Evolutionary conservation across 2,797 vertebrate species (phyloP), one percentile per base, ranked within the genome.

Genomic region (Myotis vivesi): DNA sequence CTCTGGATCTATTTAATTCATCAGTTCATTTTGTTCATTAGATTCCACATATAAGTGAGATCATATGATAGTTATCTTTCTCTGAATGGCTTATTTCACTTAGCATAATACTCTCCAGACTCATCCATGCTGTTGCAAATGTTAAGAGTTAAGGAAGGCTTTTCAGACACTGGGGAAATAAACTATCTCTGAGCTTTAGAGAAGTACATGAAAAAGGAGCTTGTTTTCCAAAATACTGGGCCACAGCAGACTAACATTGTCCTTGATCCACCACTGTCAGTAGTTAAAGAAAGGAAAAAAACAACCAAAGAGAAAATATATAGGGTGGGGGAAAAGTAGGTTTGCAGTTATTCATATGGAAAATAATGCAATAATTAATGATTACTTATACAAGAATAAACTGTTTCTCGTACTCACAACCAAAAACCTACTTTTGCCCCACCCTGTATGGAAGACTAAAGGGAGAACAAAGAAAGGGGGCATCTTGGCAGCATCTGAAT

Each of bases 121-220:
- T 11, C 25, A 25, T 59, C 57, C 12, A 28, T 59, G 25, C 25
- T 59, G 57, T 30, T 59, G 57, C 25, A 59, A 59, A 59, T 59
- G 25, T 12, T 59, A 59, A 30, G 57, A 59, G 25, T 59, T 79
- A 57, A 84, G 30, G 51, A 94, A 89, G 19, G 11, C 71, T 76
- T 79, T 81, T 66, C n/a, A 64, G 22, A 68, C 36, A 30, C 10
- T 46, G 33, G 28, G 51, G 17, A 86, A 69, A 94, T 86, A 79
- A 89, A 89, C 20, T 68, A 36, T 36, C 53, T 87, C 44, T 89
- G 49, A 83, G n/a, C 36, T 89, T 93, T 69, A 80, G 17, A 81
- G 55, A 87, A 87, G 41, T 10, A 25, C 49, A 9, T 73, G 49
- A 41, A 77, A 95, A 84, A 90, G 30, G 20, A 92, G 5, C 0